A percentile compares a stretch with the other conserved stretches of the same genome.
These are phyloP conservation scores for Corella eumyota DNA, from an alignment of 23 tunicate species.

Conservation along the genomic window DNA sequence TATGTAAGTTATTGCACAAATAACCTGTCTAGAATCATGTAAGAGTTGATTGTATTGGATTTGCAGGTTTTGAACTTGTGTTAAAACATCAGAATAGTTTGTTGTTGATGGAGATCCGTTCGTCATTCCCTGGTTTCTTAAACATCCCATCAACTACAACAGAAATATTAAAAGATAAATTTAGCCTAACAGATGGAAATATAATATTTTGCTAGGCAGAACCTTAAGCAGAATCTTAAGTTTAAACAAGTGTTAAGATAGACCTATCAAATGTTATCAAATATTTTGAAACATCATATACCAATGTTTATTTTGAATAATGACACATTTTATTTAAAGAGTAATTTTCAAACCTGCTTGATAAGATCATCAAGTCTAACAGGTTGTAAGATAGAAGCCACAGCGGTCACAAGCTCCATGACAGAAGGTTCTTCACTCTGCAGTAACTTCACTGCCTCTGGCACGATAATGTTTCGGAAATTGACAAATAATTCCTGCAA, in stretches of 20 bases:
- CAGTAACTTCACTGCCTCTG: slow-evolving; percentile 78
- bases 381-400: slow-evolving; percentile 52
- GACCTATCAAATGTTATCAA: neutral
- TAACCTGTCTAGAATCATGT: slow-evolving; percentile 82
- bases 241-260: neutral
- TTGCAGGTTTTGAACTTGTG: slow-evolving; percentile 30
- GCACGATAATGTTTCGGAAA: slow-evolving; percentile 83
- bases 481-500: slow-evolving; percentile 73
- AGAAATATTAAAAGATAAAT: neutral
- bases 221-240: neutral
- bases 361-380: slow-evolving; percentile 60
- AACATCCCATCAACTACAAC: slow-evolving; percentile 28
- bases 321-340: no score
- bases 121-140: slow-evolving; percentile 40
- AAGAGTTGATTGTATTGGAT: slow-evolving; percentile 39
- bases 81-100: slow-evolving; percentile 48
- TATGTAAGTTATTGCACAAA: no score
- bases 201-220: no score
- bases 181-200: no score
- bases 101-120: slow-evolving; percentile 22
- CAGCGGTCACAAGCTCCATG: slow-evolving; percentile 46
- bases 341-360: slow-evolving; percentile 76
- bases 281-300: no score
- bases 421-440: slow-evolving; percentile 92
- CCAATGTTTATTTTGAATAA: no score